Base-by-base conservation (phyloP, 2,797 vertebrate species). In the Gila robusta region DNA sequence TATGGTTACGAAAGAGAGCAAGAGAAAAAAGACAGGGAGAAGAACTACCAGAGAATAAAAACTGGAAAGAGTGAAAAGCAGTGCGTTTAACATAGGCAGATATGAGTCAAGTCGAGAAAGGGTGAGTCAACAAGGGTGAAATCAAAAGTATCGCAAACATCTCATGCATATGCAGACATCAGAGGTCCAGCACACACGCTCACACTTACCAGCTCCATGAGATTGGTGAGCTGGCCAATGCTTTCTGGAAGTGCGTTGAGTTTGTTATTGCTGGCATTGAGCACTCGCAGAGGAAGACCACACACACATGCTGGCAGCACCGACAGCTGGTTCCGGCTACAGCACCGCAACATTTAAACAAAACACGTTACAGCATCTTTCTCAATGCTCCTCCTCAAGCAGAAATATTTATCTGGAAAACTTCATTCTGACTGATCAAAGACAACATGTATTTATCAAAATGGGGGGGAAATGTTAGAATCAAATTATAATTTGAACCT, bases 221-320 rank as follows among this genome's bases (percentile, higher is more conserved):
- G 97, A 89, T 94, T 88, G 82, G 95, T 97, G 91, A 99, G 96
- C 92, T 97, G 97, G 89, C 96, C 96, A 89, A 99, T 96, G 93
- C 96, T 95, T 93, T 98, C 98, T 1, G 98, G 98, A 87, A 99
- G 95, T 35, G 96, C 95, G 88, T 96, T 97, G 92, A 99, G 96
- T 92, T 97, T 98, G 96, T 99, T 99, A 97, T 99, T 98, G 94
- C 97, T 98, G 93, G 97, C 97, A 80, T 98, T 98, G 93, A 99
- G 96, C 91, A 99, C 97, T 92, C 97, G 95, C 90, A 99, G 96
- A 90, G 98, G 98, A 92, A 99, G 96, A 92, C 96, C 95, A 90
- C 97, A 98, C 91, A 99, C 95, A 93, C 97, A 98, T 88, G 96
- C 94, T 9, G 98, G 98, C 94, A 99, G 94, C 72, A 94, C 92